Percentiles rank a stretch among this genome's conserved stretches.
These are phyloP conservation scores for Pelosia muscerda DNA, from an alignment of 2,888 invertebrate genomes.

Conservation along the genomic window DNA sequence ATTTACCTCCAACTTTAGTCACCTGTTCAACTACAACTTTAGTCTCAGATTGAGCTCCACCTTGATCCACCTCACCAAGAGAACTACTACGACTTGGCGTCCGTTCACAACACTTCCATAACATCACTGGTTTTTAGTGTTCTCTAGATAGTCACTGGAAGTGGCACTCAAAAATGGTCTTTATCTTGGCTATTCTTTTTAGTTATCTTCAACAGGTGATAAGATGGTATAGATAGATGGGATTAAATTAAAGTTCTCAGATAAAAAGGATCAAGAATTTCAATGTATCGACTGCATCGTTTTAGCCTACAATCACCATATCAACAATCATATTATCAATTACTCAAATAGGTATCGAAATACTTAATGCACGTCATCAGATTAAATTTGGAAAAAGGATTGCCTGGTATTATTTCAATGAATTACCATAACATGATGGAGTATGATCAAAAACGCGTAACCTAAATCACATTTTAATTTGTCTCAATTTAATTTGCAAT, in stretches of 20 bases:
- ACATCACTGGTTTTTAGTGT: slow-evolving; percentile 6
- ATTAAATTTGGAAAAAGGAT: no score
- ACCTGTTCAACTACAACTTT: neutral
- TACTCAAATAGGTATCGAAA: neutral
- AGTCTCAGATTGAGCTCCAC: neutral
- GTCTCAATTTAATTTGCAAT: no score
- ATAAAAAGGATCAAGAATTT: slow-evolving; percentile 7
- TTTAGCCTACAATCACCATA: neutral
- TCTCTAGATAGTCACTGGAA: neutral
- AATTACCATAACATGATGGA: no score
- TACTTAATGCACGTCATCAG: neutral
- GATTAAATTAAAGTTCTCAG: slow-evolving; percentile 3
- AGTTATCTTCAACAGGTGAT: neutral
- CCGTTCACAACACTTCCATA: slow-evolving; percentile 17
- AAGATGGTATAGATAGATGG: neutral
- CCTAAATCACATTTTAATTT: neutral
- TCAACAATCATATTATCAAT: neutral
- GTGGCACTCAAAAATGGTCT: neutral
- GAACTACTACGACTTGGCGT: slow-evolving; percentile 16
- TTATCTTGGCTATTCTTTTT: neutral
- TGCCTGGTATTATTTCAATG: neutral
- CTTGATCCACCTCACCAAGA: slow-evolving; percentile 7
- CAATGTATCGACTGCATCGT: neutral
- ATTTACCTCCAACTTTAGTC: neutral
- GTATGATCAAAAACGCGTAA: no score